A percentile compares a stretch with the other conserved stretches of the same genome.
These are phyloP conservation scores for Phymatocera aterrima DNA, from an alignment of 2,888 invertebrate species.

Conservation along the genomic window DNA sequence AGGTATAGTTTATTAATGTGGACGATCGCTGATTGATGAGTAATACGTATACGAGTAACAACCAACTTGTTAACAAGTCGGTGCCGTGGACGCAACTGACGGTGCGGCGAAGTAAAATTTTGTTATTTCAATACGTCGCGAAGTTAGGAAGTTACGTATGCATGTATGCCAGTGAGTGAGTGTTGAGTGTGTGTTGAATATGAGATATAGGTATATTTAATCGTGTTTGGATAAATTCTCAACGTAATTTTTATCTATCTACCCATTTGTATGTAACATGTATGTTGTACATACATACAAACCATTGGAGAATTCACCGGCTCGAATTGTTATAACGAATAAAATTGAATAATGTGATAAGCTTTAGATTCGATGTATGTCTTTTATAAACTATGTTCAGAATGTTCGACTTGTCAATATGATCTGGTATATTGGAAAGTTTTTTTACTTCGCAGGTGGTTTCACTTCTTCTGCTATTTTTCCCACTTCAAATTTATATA, in stretches of 20 bases:
- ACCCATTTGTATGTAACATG: neutral
- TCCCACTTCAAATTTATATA: slow-evolving; percentile 7
- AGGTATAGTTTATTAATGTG: no score
- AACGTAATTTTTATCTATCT: neutral
- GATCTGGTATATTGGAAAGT: slow-evolving; percentile 14
- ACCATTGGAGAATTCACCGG: neutral
- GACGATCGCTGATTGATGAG: no score
- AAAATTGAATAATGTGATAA: neutral
- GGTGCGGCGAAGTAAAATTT: slow-evolving; percentile 9
- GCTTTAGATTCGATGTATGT: neutral
- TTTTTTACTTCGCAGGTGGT: slow-evolving; percentile 25
- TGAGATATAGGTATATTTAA: no score
- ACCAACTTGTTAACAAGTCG: slow-evolving; percentile 12
- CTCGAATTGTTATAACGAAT: neutral
- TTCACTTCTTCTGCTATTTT: neutral
- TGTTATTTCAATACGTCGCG: neutral
- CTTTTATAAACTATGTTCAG: neutral
- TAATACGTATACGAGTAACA: neutral
- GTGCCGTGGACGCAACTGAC: slow-evolving; percentile 38
- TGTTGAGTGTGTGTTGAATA: neutral
- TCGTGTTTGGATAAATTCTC: neutral
- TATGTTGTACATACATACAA: neutral
- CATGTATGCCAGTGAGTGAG: neutral
- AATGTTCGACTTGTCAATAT: neutral
- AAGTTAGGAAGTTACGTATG: neutral